Base-by-base conservation (phyloP, 2,888 invertebrate species). In the Rutpela maculata region DNA sequence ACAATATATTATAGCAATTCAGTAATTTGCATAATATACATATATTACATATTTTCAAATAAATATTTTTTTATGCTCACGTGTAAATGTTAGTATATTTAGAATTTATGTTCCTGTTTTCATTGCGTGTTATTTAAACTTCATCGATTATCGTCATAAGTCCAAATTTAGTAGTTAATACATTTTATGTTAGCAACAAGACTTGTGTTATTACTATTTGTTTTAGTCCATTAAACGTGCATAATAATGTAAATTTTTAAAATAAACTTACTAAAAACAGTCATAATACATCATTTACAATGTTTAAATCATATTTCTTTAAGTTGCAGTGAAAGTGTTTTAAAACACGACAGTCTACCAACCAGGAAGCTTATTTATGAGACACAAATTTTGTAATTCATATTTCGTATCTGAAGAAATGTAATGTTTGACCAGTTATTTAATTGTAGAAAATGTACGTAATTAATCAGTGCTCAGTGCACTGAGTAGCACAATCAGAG, bases 81-180 rank as follows among this genome's bases (percentile, higher is more conserved):
- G 4, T 50, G 50, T 50, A 50, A n/a, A n/a, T 43, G 43, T 43
- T 43, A 43, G 43, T 43, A 43, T 12, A 43, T 50, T 50, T 50
- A 50, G n/a, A 50, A 50, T 50, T 50, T 50, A 50, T 50, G 50
- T 50, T 50, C n/a, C 15, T 17, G 50, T 50, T 50, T 50, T 50
- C 50, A 50, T 50, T n/a, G 50, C n/a, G n/a, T 50, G 50, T n/a
- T 50, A n/a, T 50, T 50, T 50, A 50, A n/a, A 50, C n/a, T n/a
- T 50, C 7, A 50, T 50, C 50, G 50, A n/a, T n/a, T 50, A 50
- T n/a, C n/a, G 50, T 50, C 50, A 50, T 2, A 50, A 50, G 15
- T 50, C 50, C 50, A 50, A 50, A 50, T 50, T 50, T 50, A 50
- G 50, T 50, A 43, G 43, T 50, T n/a, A 50, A 50, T 35, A 35